Evolutionary conservation across 1,140 invertebrate species (phyloP).

Genomic region (Drosophila nigrodunni): DNA sequence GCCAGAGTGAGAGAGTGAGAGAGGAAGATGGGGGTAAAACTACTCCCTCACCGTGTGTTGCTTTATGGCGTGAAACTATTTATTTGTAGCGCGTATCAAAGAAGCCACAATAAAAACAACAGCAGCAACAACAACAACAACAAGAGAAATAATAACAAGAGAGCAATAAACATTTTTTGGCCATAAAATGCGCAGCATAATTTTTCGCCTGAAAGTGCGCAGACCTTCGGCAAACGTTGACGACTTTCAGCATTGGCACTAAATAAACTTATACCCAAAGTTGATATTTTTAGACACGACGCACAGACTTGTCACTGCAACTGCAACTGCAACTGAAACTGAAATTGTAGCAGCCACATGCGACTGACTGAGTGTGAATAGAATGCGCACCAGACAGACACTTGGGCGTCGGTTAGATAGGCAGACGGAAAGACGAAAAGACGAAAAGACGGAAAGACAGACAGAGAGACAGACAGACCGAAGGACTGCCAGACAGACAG

Average conservation of each 20-base stretch:
- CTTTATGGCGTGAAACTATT: conserved; percentile 80
- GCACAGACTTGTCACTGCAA: conserved; percentile 25
- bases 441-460: not conserved
- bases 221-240: conserved; percentile 44
- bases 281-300: conserved; percentile 43
- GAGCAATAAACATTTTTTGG: conserved; percentile 38
- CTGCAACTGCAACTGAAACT: conserved; percentile 13
- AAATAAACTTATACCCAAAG: conserved; percentile 36
- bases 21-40: not conserved
- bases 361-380: conserved; percentile 26
- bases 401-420: conserved; percentile 23
- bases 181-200: conserved; percentile 46
- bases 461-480: not conserved
- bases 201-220: conserved; percentile 34
- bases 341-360: conserved; percentile 1
- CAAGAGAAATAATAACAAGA: conserved; percentile 23
- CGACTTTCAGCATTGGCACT: conserved; percentile 28
- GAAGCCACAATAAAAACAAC: conserved; percentile 57
- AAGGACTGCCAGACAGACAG: conserved; percentile 17
- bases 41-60: conserved; percentile 12
- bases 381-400: conserved; percentile 27
- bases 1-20: not conserved
- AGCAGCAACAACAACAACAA: conserved; percentile 18
- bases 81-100: conserved; percentile 81
- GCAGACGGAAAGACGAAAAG: conserved; percentile 3